Evolutionary conservation across 2,888 invertebrate species (phyloP).

Genomic region (Anagyrus pseudococci): DNA sequence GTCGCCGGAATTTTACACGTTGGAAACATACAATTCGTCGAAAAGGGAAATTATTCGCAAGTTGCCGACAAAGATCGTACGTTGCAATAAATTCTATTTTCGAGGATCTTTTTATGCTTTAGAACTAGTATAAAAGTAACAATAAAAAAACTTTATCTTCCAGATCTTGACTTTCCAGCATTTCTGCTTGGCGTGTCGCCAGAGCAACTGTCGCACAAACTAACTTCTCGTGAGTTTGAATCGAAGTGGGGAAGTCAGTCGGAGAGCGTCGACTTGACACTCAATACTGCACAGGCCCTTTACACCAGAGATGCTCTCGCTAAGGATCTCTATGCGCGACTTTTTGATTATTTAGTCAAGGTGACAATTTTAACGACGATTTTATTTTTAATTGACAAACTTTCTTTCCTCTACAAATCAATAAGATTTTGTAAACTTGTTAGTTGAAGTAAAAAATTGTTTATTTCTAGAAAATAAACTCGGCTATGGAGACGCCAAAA

Average conservation of each 20-base stretch:
- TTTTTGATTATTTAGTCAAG: constrained; percentile 71
- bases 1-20: constrained; percentile 71
- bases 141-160: not conserved
- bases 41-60: constrained; percentile 66
- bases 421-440: no score
- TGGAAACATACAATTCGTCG: constrained; percentile 68
- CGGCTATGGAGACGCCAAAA: constrained; percentile 67
- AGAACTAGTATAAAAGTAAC: not conserved
- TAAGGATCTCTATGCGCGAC: constrained; percentile 69
- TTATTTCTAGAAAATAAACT: constrained; percentile 67
- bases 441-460: constrained; percentile 12
- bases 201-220: constrained; percentile 65
- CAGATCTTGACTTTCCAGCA: constrained; percentile 70
- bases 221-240: constrained; percentile 70
- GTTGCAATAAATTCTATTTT: constrained; percentile 40
- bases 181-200: constrained; percentile 67
- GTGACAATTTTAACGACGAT: constrained; percentile 52
- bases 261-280: constrained; percentile 70
- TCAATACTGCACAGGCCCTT: constrained; percentile 71
- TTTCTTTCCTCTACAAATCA: no score
- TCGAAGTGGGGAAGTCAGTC: constrained; percentile 72
- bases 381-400: no score
- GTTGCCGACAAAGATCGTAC: constrained; percentile 67
- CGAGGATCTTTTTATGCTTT: not conserved
- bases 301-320: constrained; percentile 71